Evolutionary conservation across 2,113 vertebrate species (phyloP).

Genomic region (Phylloscopus trochiloides): DNA sequence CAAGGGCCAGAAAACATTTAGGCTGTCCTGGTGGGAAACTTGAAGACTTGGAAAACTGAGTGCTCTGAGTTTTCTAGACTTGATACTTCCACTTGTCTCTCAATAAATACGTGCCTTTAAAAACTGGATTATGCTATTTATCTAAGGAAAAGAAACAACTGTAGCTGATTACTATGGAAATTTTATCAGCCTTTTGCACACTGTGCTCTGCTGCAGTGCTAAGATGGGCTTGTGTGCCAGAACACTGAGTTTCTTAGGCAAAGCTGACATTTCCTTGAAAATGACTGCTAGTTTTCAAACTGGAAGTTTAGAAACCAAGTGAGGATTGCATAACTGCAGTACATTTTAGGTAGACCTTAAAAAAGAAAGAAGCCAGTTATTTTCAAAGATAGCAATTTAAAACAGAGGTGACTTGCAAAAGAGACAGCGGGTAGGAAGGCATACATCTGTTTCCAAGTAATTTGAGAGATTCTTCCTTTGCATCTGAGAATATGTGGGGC

Average conservation of each 20-base stretch:
- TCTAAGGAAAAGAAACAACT: background rate
- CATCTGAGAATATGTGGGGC: background rate
- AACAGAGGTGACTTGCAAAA: background rate
- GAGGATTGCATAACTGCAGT: background rate
- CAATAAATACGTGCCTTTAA: background rate
- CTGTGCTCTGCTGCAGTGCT: background rate
- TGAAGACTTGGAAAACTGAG: accelerated
- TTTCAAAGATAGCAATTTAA: constrained; percentile 8
- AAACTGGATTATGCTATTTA: background rate
- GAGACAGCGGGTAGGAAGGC: background rate
- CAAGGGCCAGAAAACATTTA: background rate
- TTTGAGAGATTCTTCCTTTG: background rate
- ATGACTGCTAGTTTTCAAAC: background rate
- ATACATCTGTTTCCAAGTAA: background rate
- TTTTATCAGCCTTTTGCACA: background rate
- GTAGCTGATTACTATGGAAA: background rate
- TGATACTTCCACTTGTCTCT: background rate
- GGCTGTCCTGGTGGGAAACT: background rate
- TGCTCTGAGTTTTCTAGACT: background rate
- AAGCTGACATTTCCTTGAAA: background rate
- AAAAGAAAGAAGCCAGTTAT: background rate
- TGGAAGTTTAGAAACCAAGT: background rate
- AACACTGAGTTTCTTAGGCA: background rate
- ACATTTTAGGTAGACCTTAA: background rate
- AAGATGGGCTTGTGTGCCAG: background rate